Evolutionary conservation across 1,140 invertebrate species (phyloP), one percentile per base, ranked within the genome.

Genomic region (Cardiocondyla obscurior): DNA sequence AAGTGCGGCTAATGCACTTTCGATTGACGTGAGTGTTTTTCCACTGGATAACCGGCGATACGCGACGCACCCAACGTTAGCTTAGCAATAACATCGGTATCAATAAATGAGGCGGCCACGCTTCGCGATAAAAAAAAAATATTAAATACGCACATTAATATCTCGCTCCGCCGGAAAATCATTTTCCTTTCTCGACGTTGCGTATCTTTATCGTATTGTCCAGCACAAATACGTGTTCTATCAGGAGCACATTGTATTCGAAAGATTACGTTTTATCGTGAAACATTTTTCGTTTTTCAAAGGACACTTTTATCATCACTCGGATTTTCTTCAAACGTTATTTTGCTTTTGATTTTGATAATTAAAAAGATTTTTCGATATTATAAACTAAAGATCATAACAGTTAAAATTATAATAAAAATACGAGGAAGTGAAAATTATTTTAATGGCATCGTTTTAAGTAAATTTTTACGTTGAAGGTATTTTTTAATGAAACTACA

Each of bases 1-100:
- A 53, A 65, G n/a, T 22, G 44, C 44, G 44, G 44, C 60, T 77
- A 36, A 77, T 77, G 73, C 44, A 65, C 57, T 65, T 65, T 65
- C 60, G 30, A 77, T 65, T 10, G 46, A 16, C 16, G 14, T 46
- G 16, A 65, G 44, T 77, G 30, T 51, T 65, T 53, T 77, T 53
- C 60, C 44, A 67, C 6, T 22, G 16, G 60, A 77, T 28, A 65
- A 3, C 4, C 64, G 28, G 22, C 73, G 14, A 65, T 65, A 39
- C 2, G 12, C 28, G 30, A 51, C 33, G 30, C 58, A 49, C 10
- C 30, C 42, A 28, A 49, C 46, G n/a, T 22, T 51, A 51, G 28
- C 65, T 33, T 22, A 28, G 64, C 14, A 67, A 58, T 65, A 65
- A 51, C 42, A 51, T 77, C n/a, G 44, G 16, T 76, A 65, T 77